Conservation (phyloP, 1,140 invertebrate genomes). For the Magallana angulata region DNA sequence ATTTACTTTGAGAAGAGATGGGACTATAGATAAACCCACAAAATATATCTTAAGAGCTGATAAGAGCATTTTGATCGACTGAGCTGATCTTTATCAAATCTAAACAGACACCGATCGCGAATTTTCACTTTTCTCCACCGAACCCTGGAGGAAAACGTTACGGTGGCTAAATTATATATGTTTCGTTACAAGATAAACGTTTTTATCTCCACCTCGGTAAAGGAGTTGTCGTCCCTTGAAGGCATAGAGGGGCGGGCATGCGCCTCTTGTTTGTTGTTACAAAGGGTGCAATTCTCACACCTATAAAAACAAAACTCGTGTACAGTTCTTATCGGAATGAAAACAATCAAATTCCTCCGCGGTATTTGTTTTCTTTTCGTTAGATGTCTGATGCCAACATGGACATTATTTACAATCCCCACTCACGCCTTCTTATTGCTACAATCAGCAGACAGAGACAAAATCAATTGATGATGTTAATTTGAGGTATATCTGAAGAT, state of each 20-base stretch:
- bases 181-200: conserved; percentile 4
- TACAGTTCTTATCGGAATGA: not conserved
- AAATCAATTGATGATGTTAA: not conserved
- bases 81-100: conserved; percentile 21
- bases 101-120: not conserved
- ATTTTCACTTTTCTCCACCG: conserved; percentile 13
- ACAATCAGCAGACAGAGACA: no score
- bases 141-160: conserved; percentile 14
- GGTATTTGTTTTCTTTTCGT: not conserved
- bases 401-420: no score
- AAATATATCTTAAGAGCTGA: conserved; percentile 23
- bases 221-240: conserved; percentile 20
- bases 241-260: not conserved
- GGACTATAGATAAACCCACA: not conserved
- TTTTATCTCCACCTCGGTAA: not conserved
- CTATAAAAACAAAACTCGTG: conserved; percentile 7
- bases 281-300: not conserved
- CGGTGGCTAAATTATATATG: conserved; percentile 16
- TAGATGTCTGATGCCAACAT: not conserved
- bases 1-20: conserved; percentile 7
- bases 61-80: conserved; percentile 21
- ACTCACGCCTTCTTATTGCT: no score
- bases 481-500: not conserved
- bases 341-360: not conserved
- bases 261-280: not conserved